These are phyloP conservation scores for Drosophila bifasciata DNA, from an alignment of 1,140 invertebrate genomes.

Conservation along the genomic window DNA sequence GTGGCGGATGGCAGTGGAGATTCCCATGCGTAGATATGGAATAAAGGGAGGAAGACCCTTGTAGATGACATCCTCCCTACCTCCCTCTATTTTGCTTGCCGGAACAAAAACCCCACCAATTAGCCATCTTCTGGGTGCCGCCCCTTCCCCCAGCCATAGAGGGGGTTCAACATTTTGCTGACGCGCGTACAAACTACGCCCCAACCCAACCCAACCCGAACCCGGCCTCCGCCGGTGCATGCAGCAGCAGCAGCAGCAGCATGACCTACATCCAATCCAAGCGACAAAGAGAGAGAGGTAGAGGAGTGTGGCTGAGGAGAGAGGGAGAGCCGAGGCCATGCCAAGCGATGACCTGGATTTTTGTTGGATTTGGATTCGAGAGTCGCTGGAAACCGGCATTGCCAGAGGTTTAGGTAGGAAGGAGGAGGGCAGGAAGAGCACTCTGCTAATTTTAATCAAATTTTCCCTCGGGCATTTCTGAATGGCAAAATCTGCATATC, in stretches of 20 bases:
- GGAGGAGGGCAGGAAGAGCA: not conserved
- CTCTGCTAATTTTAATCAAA: slow-evolving; percentile 72
- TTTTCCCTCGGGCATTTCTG: slow-evolving; percentile 44
- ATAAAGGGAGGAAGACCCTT: too few relatives aligned
- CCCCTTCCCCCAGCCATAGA: too few relatives aligned
- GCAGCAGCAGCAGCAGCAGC: slow-evolving; percentile 35
- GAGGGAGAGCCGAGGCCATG: slow-evolving; percentile 38
- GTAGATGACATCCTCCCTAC: not conserved
- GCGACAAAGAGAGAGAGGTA: slow-evolving; percentile 25
- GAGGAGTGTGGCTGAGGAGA: slow-evolving; percentile 14
- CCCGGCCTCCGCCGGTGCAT: slow-evolving; percentile 7
- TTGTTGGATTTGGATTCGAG: slow-evolving; percentile 28
- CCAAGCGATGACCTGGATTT: slow-evolving; percentile 70
- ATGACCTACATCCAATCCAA: slow-evolving; percentile 67
- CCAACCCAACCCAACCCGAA: slow-evolving; percentile 12
- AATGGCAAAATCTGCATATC: slow-evolving; percentile 39
- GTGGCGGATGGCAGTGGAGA: not conserved
- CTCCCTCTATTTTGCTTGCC: not conserved
- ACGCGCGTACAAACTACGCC: slow-evolving; percentile 74
- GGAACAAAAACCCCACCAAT: too few relatives aligned
- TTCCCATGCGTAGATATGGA: slow-evolving; percentile 1
- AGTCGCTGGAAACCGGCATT: slow-evolving; percentile 45
- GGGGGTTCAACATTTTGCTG: slow-evolving; percentile 52
- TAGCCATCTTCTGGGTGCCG: too few relatives aligned
- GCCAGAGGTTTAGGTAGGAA: not conserved